A percentile compares a stretch with the other conserved stretches of the same genome.
phyloP scores from a whole-genome alignment of 2,113 vertebrate genomes.

The Anguilla rostrata region DNA sequence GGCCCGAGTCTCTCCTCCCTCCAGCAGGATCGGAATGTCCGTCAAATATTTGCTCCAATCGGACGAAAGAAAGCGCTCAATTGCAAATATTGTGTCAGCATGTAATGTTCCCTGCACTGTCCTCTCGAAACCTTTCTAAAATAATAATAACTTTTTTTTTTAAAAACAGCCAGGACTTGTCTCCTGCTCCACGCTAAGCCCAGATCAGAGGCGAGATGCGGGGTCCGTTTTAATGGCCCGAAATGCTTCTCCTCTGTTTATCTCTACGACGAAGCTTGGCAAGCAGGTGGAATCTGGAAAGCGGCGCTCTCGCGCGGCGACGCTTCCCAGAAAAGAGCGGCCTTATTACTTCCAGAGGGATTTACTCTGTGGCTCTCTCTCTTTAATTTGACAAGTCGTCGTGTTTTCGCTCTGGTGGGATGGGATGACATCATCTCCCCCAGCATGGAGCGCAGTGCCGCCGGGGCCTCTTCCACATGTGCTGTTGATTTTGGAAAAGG shows the following conservation, averaged over 20 bases:
- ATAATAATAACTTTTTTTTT: background rate
- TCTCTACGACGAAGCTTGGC: constrained; percentile 42
- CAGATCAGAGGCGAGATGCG: constrained; percentile 25
- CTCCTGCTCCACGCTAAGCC: constrained; percentile 25
- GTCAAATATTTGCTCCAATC: background rate
- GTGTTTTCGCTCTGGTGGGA: constrained; percentile 33
- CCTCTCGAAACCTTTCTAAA: background rate
- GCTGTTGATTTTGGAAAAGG: constrained; percentile 51
- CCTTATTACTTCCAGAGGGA: constrained; percentile 23
- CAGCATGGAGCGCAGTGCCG: constrained; percentile 27
- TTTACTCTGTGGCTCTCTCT: constrained; percentile 36
- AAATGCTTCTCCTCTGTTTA: constrained; percentile 42
- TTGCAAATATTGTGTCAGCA: background rate
- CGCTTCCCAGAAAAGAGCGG: constrained; percentile 24
- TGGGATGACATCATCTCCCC: constrained; percentile 41
- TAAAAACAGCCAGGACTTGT: constrained; percentile 5
- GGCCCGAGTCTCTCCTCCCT: too few relatives aligned
- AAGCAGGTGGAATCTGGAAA: constrained; percentile 42
- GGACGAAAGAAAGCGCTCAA: background rate
- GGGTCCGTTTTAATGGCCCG: constrained; percentile 32
- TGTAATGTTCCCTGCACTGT: background rate
- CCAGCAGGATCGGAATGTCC: background rate
- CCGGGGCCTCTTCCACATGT: constrained; percentile 35
- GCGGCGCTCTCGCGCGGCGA: constrained; percentile 27
- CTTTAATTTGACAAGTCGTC: constrained; percentile 39